A percentile compares a stretch with the other conserved stretches of the same genome.
phyloP scores from a whole-genome alignment of 2,888 invertebrate genomes.

The Drosophila neonasuta region DNA sequence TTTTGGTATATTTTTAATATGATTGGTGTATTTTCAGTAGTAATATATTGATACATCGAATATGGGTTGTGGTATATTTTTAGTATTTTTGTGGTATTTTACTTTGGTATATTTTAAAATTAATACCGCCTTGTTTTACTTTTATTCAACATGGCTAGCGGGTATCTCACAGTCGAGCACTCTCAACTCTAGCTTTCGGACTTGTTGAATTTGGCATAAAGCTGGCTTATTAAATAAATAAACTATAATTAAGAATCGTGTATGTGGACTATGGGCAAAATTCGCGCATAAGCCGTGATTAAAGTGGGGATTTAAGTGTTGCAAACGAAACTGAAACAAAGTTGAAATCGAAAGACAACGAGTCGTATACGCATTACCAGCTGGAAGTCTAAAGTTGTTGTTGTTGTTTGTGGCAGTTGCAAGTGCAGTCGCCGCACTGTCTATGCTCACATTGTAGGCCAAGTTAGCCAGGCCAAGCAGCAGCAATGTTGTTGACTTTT shows the following conservation, averaged over 20 bases:
- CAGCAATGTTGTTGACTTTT: conserved; percentile 60
- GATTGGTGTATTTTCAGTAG: no score
- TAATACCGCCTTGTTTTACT: no score
- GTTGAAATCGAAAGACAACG: conserved; percentile 1
- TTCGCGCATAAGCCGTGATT: conserved; percentile 43
- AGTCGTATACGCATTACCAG: conserved; percentile 46
- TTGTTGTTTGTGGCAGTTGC: conserved; percentile 6
- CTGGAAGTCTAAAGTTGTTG: conserved; percentile 21
- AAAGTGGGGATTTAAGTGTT: conserved; percentile 39
- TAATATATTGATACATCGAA: no score
- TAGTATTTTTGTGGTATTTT: no score
- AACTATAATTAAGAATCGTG: conserved; percentile 64
- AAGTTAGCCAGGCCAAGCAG: conserved; percentile 29
- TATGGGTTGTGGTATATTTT: no score
- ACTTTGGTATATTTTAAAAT: no score
- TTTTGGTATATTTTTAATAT: no score
- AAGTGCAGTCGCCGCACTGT: conserved; percentile 58
- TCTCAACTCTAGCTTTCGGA: no score
- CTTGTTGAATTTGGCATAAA: conserved; percentile 27
- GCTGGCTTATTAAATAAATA: conserved; percentile 67
- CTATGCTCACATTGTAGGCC: conserved; percentile 60
- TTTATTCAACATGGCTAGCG: no score
- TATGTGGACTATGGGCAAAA: conserved; percentile 33
- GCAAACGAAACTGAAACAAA: conserved; percentile 13
- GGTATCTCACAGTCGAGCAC: no score